Evolutionary conservation across 1,140 invertebrate genomes (phyloP), one percentile per base, ranked within the genome.

Genomic region (Drosophila orosa): DNA sequence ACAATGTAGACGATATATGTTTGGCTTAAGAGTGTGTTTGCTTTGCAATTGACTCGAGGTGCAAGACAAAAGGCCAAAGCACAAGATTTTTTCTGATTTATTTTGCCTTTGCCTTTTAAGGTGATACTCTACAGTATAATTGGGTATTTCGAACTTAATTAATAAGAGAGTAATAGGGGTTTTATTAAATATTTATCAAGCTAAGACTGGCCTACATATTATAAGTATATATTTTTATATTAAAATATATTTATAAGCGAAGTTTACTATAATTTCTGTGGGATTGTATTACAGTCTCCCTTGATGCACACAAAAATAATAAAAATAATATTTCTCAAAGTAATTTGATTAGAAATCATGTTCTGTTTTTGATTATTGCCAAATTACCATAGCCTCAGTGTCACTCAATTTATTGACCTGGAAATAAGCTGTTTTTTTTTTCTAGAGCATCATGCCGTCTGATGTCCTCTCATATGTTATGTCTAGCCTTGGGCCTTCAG

Each of bases 401-500:
- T 24, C 54, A 5, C 4, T 2, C 24, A 19, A 42, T 17, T 27
- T 56, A 40, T 42, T 56, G 54, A 42, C 33, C 4, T 63, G 35
- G 35, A 63, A 42, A 40, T 17, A 22, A 31, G 13, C 4, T 17
- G 5, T n/a, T n/a, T n/a, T n/a, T n/a, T 35, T 66, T 35, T 48
- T 17, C 27, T 25, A 63, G 42, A 25, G 31, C 59, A 67, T 25
- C 33, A 15, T 39, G 31, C 48, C n/a, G 27, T 44, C 25, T 39
- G 8, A 33, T 78, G 33, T 29, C 15, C 25, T 68, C 9, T 19
- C 61, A 47, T 74, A 57, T 74, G 39, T 74, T 60, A 17, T 63
- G 47, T 73, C 79, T 80, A 71, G 69, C 60, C 69, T 59, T 85
- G 60, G 66, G 61, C 57, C 37, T 33, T 74, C 29, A 10, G 62